phyloP scores from a whole-genome alignment of 64 coral and sea anemone species.

The Porites lutea region DNA sequence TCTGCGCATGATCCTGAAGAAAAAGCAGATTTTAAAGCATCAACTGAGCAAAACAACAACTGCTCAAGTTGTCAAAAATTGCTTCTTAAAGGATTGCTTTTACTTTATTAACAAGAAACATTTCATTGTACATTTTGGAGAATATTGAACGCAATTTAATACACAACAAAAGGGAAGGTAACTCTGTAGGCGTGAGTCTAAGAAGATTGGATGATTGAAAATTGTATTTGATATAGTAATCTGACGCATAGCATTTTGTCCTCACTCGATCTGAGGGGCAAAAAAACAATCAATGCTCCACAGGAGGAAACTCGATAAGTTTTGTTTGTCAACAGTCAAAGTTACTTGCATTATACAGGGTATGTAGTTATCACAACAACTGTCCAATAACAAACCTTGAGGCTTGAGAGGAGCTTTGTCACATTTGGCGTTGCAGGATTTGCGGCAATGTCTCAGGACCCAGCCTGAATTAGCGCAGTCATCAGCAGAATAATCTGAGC shows the following conservation, averaged over 20 bases:
- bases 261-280: no score
- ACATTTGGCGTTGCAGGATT: not conserved
- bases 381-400: not conserved
- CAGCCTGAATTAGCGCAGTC: not conserved
- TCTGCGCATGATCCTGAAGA: constrained; percentile 42
- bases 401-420: not conserved
- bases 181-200: no score
- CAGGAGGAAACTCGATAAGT: no score
- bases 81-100: not conserved
- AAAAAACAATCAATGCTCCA: no score
- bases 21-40: not conserved
- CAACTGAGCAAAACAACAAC: not conserved
- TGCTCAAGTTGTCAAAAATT: not conserved
- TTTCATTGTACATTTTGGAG: no score
- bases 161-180: no score
- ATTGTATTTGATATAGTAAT: no score
- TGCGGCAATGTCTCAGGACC: not conserved
- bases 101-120: not conserved
- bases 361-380: not conserved
- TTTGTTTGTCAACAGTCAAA: no score
- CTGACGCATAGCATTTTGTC: no score
- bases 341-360: no score
- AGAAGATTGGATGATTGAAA: no score
- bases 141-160: no score
- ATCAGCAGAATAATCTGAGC: not conserved